Conservation (phyloP, 2,797 vertebrate species). For the Oreonectes daqikongensis region DNA sequence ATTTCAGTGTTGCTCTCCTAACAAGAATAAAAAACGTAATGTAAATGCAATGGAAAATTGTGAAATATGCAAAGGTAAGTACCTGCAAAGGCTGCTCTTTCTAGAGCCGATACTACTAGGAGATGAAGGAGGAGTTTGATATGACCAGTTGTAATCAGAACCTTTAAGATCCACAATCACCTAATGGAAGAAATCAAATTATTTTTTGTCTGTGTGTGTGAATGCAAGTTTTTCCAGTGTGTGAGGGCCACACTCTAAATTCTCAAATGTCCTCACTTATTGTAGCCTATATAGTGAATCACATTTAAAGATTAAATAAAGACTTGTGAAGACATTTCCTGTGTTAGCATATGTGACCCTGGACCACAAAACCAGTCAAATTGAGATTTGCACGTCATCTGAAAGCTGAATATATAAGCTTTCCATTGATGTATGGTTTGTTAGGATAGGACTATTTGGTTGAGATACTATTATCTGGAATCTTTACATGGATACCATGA, state of each 20-base stretch:
- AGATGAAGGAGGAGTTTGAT: slow-evolving; percentile 95
- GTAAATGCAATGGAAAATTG: background rate
- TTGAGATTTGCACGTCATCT: no score
- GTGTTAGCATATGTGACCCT: slow-evolving; percentile 15
- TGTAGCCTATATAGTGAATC: background rate
- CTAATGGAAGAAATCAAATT: slow-evolving; percentile 64
- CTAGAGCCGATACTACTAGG: slow-evolving; percentile 92
- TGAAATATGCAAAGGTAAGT: background rate
- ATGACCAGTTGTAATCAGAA: slow-evolving; percentile 96
- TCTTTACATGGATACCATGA: no score
- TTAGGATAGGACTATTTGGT: no score
- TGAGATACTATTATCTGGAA: no score
- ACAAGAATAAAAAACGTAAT: background rate
- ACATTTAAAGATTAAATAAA: no score
- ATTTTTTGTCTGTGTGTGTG: background rate
- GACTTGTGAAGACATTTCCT: background rate
- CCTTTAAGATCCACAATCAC: slow-evolving; percentile 97
- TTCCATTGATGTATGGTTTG: no score
- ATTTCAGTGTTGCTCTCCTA: slow-evolving; percentile 68
- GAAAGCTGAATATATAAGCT: no score
- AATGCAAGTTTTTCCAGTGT: background rate
- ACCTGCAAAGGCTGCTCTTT: slow-evolving; percentile 99
- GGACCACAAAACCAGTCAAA: no score
- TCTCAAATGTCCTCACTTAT: background rate
- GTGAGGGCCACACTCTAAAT: background rate